Evolutionary conservation across 2,888 invertebrate genomes (phyloP), one percentile per base, ranked within the genome.

Genomic region (Oscheius myriophilus): DNA sequence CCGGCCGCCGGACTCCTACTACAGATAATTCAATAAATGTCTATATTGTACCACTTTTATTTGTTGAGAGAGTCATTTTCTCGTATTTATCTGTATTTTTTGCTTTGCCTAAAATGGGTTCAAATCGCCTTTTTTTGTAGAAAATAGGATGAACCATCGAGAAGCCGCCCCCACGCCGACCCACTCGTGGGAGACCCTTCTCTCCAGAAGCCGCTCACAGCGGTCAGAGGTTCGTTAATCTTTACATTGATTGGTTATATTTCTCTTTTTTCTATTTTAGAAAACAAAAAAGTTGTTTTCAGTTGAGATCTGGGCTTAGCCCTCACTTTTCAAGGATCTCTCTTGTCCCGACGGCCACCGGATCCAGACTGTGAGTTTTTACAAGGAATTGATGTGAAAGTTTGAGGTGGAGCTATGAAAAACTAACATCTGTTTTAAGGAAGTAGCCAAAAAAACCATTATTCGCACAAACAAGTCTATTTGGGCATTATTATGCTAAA

Each of bases 1-100:
- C 63, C 33, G 69, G 23, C 83, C 83, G 9, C 83, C 83, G 0
- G 67, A 71, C 33, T 80, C 71, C 11, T 83, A 83, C 58, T 73
- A 63, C n/a, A 54, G 23, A 12, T 54, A 43, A 51, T 21, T 9
- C 9, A 33, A 33, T 33, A 33, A 33, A 33, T 33, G 9, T 33
- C 4, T 33, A 33, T 33, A 33, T 33, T n/a, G n/a, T n/a, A n/a
- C n/a, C n/a, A n/a, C n/a, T n/a, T n/a, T n/a, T n/a, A n/a, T n/a
- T n/a, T n/a, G n/a, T n/a, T n/a, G n/a, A n/a, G n/a, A n/a, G n/a
- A n/a, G n/a, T n/a, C n/a, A n/a, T n/a, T n/a, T n/a, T n/a, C n/a
- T n/a, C n/a, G n/a, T n/a, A n/a, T n/a, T n/a, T n/a, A n/a, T n/a
- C n/a, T n/a, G n/a, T n/a, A n/a, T n/a, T n/a, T n/a, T n/a, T n/a